A percentile compares a stretch with the other conserved stretches of the same genome.
Evolutionary conservation across 2,113 vertebrate species (phyloP).

Genomic region (Gallinago undulata): DNA sequence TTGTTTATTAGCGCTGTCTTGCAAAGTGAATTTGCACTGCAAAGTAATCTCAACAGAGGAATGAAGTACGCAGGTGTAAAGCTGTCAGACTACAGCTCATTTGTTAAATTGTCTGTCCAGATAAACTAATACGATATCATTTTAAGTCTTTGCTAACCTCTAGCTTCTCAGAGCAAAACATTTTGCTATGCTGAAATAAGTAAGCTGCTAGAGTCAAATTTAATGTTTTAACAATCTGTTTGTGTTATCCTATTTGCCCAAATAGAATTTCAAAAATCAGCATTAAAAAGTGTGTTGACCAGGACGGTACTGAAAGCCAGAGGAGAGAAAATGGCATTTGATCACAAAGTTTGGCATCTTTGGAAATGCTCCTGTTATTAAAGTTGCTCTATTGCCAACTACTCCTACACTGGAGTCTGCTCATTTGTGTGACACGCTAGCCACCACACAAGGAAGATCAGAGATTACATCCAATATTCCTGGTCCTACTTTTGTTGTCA

Average conservation of each 20-base stretch:
- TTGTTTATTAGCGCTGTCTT: background rate
- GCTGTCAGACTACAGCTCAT: background rate
- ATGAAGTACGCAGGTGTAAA: background rate
- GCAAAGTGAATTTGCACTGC: background rate
- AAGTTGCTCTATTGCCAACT: background rate
- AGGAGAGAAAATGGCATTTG: background rate
- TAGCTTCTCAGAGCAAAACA: background rate
- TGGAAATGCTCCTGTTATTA: constrained; percentile 17
- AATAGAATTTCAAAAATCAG: background rate
- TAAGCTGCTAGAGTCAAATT: background rate
- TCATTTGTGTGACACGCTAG: background rate
- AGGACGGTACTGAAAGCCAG: background rate
- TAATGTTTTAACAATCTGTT: background rate
- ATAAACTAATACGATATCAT: background rate
- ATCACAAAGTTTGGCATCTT: background rate
- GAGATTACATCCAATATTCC: background rate
- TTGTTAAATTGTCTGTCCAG: background rate
- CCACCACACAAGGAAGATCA: background rate
- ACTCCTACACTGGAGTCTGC: constrained; percentile 17
- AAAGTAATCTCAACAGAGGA: background rate
- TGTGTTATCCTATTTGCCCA: background rate
- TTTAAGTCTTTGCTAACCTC: background rate
- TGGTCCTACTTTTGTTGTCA: background rate
- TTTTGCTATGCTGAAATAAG: background rate
- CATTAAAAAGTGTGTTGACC: background rate